These are phyloP conservation scores for Esox lucius DNA, from an alignment of 2,797 vertebrate species.

Conservation along the genomic window DNA sequence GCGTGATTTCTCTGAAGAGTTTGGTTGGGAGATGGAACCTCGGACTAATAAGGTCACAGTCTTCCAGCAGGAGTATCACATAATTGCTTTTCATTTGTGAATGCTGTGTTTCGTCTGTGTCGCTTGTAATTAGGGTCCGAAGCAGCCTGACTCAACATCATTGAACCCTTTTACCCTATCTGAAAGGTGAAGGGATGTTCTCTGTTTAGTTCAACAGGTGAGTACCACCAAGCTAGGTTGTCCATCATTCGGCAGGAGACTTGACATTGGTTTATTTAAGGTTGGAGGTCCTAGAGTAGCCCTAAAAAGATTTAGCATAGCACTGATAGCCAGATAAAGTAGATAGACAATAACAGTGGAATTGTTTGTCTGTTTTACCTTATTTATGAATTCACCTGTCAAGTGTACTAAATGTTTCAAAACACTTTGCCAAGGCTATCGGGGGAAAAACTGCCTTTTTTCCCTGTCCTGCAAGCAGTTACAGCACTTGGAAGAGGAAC, in stretches of 20 bases:
- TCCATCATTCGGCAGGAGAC: neutral
- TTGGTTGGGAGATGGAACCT: constrained; percentile 24
- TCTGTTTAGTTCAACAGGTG: neutral
- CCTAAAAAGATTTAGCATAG: neutral
- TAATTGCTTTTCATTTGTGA: constrained; percentile 35
- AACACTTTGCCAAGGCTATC: neutral
- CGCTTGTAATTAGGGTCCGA: neutral
- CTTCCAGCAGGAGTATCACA: constrained; percentile 69
- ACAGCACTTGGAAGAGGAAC: neutral
- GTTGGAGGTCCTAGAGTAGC: neutral
- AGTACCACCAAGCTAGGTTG: neutral
- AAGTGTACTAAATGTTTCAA: neutral
- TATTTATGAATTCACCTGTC: neutral
- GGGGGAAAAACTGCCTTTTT: neutral
- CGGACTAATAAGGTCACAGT: constrained; percentile 78
- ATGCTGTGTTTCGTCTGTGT: neutral
- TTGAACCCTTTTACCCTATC: neutral
- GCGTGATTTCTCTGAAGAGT: constrained; percentile 73
- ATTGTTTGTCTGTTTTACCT: neutral
- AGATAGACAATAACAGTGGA: neutral
- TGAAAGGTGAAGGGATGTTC: neutral
- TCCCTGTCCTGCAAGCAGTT: neutral
- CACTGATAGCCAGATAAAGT: neutral
- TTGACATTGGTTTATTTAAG: neutral
- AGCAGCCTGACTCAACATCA: neutral